These are phyloP conservation scores for Indri indri DNA, from an alignment of 2,113 vertebrate species.

Conservation along the genomic window DNA sequence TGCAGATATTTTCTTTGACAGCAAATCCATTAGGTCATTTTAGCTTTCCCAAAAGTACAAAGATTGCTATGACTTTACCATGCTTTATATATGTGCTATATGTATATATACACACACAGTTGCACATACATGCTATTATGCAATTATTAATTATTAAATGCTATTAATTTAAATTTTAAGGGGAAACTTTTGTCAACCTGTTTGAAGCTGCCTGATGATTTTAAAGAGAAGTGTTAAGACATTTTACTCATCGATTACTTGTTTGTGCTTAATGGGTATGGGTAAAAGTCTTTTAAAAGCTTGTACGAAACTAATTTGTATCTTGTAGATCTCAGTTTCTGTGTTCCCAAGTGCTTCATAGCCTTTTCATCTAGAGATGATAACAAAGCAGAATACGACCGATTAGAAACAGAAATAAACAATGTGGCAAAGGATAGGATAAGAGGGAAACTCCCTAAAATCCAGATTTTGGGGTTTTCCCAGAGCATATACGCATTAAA, in stretches of 20 bases:
- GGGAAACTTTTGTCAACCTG: background rate
- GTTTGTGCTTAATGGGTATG: background rate
- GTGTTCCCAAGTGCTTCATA: background rate
- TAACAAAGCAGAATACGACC: background rate
- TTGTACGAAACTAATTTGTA: background rate
- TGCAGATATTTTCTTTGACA: background rate
- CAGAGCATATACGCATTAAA: background rate
- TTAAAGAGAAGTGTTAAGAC: slow-evolving; percentile 13
- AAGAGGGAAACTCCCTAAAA: slow-evolving; percentile 10
- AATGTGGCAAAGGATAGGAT: background rate
- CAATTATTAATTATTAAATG: background rate
- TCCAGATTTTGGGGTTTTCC: slow-evolving; percentile 3
- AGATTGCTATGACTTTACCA: background rate
- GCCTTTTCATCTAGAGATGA: background rate
- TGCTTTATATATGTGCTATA: background rate
- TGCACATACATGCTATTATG: background rate
- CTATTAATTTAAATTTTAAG: slow-evolving; percentile 22
- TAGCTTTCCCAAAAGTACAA: background rate
- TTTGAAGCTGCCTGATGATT: background rate
- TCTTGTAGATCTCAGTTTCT: background rate
- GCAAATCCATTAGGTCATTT: background rate
- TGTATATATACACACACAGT: background rate
- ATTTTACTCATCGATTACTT: background rate
- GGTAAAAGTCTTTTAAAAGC: background rate
- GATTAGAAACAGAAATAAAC: background rate